phyloP scores from a whole-genome alignment of 2,113 vertebrate species.

The Zeus faber region DNA sequence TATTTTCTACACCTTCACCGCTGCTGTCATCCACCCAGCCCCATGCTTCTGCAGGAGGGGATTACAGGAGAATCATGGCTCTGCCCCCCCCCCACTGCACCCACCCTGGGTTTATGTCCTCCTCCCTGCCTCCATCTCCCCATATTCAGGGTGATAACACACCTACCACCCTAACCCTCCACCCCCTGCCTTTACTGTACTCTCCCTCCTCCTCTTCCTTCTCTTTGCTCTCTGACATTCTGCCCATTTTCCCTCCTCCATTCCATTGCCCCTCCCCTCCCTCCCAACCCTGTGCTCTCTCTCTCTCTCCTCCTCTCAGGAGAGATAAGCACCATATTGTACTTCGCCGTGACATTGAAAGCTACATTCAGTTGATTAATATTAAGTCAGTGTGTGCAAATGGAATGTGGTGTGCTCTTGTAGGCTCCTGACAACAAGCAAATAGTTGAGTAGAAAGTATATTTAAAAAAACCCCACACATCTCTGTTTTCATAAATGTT shows the following conservation, averaged over 20 bases:
- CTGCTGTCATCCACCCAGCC: constrained; percentile 32
- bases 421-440: too few relatives aligned
- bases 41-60: constrained; percentile 30
- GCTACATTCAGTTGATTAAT: constrained; percentile 66
- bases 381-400: too few relatives aligned
- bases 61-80: constrained; percentile 40
- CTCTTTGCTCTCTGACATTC: constrained; percentile 21
- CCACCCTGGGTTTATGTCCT: constrained; percentile 6
- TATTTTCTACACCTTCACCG: neutral
- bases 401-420: too few relatives aligned
- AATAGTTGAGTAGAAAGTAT: too few relatives aligned
- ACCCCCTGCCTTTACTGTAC: constrained; percentile 20
- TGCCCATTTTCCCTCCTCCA: constrained; percentile 27
- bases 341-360: constrained; percentile 67
- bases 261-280: neutral
- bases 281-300: constrained; percentile 12
- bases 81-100: constrained; percentile 37
- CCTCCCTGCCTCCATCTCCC: constrained; percentile 36
- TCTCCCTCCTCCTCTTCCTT: constrained; percentile 28
- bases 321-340: constrained; percentile 55
- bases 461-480: too few relatives aligned
- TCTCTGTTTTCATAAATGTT: too few relatives aligned
- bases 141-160: constrained; percentile 37
- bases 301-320: constrained; percentile 42
- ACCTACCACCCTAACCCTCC: constrained; percentile 47